Base-by-base conservation (phyloP, 2,113 vertebrate species). In the Machaerirhynchus nigripectus region DNA sequence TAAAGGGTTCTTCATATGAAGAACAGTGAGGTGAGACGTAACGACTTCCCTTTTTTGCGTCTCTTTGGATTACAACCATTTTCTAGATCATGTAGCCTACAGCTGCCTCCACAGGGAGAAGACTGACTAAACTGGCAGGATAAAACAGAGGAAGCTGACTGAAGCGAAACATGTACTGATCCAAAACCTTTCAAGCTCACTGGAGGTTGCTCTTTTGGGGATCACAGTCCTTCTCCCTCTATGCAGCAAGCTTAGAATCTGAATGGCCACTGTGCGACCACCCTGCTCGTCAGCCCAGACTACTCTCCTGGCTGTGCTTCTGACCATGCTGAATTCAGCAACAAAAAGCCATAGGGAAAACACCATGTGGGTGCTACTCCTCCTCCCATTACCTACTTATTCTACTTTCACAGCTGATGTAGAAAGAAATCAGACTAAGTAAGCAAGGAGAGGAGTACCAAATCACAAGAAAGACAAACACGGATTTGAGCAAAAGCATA, bases 181-280 rank as follows among this genome's bases (percentile, higher is more conserved):
- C 22, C n/a, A 80, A 53, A 91, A 71, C 14, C 21, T 83, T 64
- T 65, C 31, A 65, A 49, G 31, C 13, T 79, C 61, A 89, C 49
- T 69, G n/a, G 31, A 82, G 22, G 35, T 63, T 77, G n/a, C 17
- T 75, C 55, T 68, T 91, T 69, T 47, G 78, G 40, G 33, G 53
- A 87, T 33, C 30, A 12, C 31, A 33, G 27, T 53, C 26, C 40
- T 68, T 5, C n/a, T 77, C 57, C 22, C 24, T n/a, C 53, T 60
- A 39, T 27, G 21, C 50, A 82, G 31, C 18, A 90, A 50, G 46
- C 14, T 53, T 13, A 49, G 35, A 89, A 60, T 67, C 31, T n/a
- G 9, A 77, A 52, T 0, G 5, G 84, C 50, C n/a, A 46, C 16
- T 22, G 63, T 1, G 5, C 0, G 0, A 85, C 40, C 26, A 17